Evolutionary conservation across 2,888 invertebrate species (phyloP).

Genomic region (Zonitis immaculata): DNA sequence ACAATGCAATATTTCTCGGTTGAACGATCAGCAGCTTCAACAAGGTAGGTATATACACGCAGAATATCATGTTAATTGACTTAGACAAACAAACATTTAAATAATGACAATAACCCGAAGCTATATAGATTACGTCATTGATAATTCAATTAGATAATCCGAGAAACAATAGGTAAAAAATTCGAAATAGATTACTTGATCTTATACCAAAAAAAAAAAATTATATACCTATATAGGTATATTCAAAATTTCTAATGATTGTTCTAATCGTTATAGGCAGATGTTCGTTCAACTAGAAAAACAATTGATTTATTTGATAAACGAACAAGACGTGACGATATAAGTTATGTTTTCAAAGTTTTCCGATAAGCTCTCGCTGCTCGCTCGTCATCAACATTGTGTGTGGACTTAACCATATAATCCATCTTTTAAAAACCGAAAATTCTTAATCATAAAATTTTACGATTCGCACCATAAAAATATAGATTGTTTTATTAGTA

Average conservation of each 20-base stretch:
- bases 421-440: no score
- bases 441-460: no score
- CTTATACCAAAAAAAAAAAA: no score
- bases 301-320: not conserved
- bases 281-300: not conserved
- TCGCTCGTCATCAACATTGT: no score
- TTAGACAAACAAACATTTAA: not conserved
- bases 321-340: not conserved
- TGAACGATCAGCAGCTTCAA: not conserved
- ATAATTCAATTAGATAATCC: not conserved
- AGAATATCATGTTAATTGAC: not conserved
- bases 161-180: no score
- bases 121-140: not conserved
- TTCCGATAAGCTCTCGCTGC: not conserved
- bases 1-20: not conserved
- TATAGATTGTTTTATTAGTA: no score
- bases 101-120: not conserved
- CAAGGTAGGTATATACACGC: no score
- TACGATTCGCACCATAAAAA: no score
- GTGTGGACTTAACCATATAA: no score
- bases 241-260: not conserved
- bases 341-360: not conserved
- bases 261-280: not conserved
- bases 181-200: not conserved
- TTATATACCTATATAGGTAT: no score